These are phyloP conservation scores for Avahi laniger DNA, from an alignment of 2,797 vertebrate species.

Conservation along the genomic window DNA sequence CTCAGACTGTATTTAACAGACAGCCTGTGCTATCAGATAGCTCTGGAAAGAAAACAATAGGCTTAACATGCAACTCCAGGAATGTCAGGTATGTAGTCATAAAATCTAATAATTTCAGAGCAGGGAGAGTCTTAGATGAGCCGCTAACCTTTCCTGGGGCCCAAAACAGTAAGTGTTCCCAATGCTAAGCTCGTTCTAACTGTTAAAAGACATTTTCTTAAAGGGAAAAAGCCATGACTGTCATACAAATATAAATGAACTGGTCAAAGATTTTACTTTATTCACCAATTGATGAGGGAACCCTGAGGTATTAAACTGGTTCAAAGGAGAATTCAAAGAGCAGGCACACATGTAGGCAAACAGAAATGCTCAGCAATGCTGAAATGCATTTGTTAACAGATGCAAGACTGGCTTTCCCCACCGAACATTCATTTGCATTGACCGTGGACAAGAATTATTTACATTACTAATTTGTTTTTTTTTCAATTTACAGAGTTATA, in stretches of 20 bases:
- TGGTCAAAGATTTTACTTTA: constrained; percentile 4
- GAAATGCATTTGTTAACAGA: background rate
- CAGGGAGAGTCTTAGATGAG: constrained; percentile 45
- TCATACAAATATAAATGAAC: constrained; percentile 33
- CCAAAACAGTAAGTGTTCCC: constrained; percentile 23
- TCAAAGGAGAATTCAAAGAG: constrained; percentile 47
- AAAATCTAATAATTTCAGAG: constrained; percentile 67
- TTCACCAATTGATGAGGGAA: background rate
- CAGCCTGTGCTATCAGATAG: constrained; percentile 58
- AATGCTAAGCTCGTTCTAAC: background rate
- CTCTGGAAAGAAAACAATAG: constrained; percentile 69
- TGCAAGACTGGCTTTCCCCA: background rate
- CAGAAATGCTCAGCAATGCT: background rate
- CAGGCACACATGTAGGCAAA: background rate
- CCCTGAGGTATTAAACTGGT: background rate
- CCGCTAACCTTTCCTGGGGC: constrained; percentile 30
- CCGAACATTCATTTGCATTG: background rate
- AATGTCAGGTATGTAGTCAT: constrained; percentile 75
- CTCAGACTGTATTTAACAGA: constrained; percentile 59
- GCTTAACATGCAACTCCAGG: constrained; percentile 47
- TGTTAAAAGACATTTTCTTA: constrained; percentile 1
- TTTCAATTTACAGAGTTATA: background rate
- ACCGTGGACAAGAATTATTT: background rate
- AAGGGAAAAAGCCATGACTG: background rate
- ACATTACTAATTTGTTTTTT: background rate